Evolutionary conservation across 1,140 invertebrate species (phyloP).

Genomic region (Rhopalosiphum maidis): DNA sequence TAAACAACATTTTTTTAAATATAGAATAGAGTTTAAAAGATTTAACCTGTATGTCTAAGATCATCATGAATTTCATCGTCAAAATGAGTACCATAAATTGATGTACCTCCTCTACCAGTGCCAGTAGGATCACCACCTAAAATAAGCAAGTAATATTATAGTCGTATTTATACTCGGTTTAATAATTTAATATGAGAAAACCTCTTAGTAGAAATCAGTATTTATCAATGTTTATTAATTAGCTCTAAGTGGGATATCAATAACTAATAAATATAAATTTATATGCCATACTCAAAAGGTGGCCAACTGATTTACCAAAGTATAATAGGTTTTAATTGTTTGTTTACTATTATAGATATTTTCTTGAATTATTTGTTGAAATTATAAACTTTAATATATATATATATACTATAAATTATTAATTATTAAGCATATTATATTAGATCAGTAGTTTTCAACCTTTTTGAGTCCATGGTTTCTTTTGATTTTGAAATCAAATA

Average conservation of each 20-base stretch:
- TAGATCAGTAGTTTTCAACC: too few species aligned
- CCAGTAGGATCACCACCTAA: slow-evolving; percentile 87
- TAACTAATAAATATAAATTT: too few species aligned
- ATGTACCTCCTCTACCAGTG: slow-evolving; percentile 92
- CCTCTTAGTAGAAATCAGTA: not conserved
- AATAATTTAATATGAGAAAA: not conserved
- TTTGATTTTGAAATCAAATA: too few species aligned
- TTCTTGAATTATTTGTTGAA: too few species aligned
- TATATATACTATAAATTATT: too few species aligned
- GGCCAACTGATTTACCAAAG: too few species aligned
- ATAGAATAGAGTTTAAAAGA: not conserved
- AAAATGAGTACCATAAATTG: slow-evolving; percentile 95
- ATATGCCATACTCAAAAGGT: too few species aligned
- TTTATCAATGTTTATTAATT: not conserved
- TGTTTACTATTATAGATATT: too few species aligned
- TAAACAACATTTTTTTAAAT: not conserved
- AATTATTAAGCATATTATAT: too few species aligned
- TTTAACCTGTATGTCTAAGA: slow-evolving; percentile 89
- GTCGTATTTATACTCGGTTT: not conserved
- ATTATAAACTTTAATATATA: too few species aligned
- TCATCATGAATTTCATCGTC: slow-evolving; percentile 95
- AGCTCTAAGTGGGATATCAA: not conserved
- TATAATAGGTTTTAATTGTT: too few species aligned
- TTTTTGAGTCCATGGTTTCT: too few species aligned
- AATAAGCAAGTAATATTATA: slow-evolving; percentile 26